A percentile compares a stretch with the other conserved stretches of the same genome.
phyloP scores from a whole-genome alignment of 1,140 invertebrate species.

The Camponotus floridanus region DNA sequence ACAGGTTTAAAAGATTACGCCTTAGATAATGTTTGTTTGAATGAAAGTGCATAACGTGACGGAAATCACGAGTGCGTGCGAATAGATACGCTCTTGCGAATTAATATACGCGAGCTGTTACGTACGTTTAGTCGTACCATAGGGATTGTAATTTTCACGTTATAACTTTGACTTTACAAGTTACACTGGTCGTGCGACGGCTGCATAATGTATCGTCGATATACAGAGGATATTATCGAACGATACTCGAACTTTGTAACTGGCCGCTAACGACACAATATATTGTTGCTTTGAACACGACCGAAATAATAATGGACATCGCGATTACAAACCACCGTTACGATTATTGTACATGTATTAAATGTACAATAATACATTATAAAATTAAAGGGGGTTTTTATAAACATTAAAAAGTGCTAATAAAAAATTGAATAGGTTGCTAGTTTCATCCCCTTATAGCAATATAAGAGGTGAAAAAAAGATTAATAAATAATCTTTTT shows the following conservation, averaged over 20 bases:
- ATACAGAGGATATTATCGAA: conserved; percentile 45
- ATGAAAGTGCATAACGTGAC: conserved; percentile 13
- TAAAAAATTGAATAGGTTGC: too few species aligned
- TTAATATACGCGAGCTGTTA: neutral
- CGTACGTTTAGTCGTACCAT: neutral
- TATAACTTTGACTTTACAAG: conserved; percentile 60
- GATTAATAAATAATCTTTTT: too few species aligned
- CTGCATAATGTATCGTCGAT: conserved; percentile 28
- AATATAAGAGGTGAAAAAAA: too few species aligned
- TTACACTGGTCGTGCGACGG: conserved; percentile 5
- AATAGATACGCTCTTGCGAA: conserved; percentile 4
- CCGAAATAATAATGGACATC: conserved; percentile 26
- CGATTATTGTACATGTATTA: neutral
- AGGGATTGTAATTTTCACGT: conserved; percentile 48
- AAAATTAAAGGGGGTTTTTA: too few species aligned
- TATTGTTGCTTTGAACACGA: conserved; percentile 16
- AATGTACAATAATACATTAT: neutral
- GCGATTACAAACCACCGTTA: neutral
- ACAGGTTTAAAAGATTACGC: neutral
- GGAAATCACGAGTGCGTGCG: neutral
- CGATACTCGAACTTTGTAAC: conserved; percentile 51
- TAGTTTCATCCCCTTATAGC: too few species aligned
- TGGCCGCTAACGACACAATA: conserved; percentile 53
- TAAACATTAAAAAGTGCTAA: too few species aligned
- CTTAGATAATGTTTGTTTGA: neutral